phyloP scores from a whole-genome alignment of 2,888 invertebrate species.

The Drosophila quinaria region DNA sequence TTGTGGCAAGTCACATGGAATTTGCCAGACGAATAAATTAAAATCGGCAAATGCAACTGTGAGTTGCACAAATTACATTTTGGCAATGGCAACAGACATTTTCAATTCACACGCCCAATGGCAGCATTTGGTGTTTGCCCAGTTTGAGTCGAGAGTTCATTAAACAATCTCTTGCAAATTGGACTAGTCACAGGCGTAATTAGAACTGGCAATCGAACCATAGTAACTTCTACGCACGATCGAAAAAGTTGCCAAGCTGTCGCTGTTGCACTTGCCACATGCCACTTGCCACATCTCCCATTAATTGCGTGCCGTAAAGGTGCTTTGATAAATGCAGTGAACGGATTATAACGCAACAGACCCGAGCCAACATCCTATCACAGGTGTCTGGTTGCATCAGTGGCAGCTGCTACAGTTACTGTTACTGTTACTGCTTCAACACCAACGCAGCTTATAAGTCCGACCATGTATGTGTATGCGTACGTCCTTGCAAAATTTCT shows the following conservation, averaged over 20 bases:
- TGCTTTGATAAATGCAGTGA: slow-evolving; percentile 48
- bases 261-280: slow-evolving; percentile 4
- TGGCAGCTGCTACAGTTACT: slow-evolving; percentile 7
- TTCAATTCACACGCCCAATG: slow-evolving; percentile 2
- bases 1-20: slow-evolving; percentile 26
- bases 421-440: background rate
- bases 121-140: slow-evolving; percentile 1
- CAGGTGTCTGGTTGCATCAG: slow-evolving; percentile 37
- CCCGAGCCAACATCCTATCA: slow-evolving; percentile 7
- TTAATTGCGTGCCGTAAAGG: slow-evolving; percentile 65
- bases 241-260: background rate
- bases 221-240: slow-evolving; percentile 21
- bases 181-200: slow-evolving; percentile 60
- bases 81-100: slow-evolving; percentile 7
- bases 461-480: slow-evolving; percentile 2
- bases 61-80: slow-evolving; percentile 10
- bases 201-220: slow-evolving; percentile 53
- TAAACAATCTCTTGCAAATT: slow-evolving; percentile 49
- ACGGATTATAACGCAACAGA: slow-evolving; percentile 43
- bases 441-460: slow-evolving; percentile 22
- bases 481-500: slow-evolving; percentile 30
- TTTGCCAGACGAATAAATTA: slow-evolving; percentile 15
- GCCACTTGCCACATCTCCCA: slow-evolving; percentile 44
- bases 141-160: slow-evolving; percentile 14
- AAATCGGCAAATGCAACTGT: slow-evolving; percentile 16